A percentile compares a stretch with the other conserved stretches of the same genome.
These are phyloP conservation scores for Phrynocephalus vlangalii DNA, from an alignment of 2,797 vertebrate genomes.

Conservation along the genomic window DNA sequence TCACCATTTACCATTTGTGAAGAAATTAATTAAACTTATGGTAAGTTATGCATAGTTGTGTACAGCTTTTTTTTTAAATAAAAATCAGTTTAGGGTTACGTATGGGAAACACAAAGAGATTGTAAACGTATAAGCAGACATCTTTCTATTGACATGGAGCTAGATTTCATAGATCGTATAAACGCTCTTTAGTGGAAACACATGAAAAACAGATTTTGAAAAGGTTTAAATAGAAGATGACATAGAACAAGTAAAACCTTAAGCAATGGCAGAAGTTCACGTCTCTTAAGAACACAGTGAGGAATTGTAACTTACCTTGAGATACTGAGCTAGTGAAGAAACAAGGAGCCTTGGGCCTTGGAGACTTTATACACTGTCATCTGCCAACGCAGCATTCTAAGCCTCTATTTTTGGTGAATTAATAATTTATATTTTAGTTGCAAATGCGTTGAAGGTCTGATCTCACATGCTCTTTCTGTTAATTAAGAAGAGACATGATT, in stretches of 20 bases:
- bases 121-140: not conserved
- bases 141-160: not conserved
- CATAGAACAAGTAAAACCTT: not conserved
- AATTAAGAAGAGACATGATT: constrained; percentile 73
- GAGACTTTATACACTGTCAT: constrained; percentile 75
- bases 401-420: constrained; percentile 79
- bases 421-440: constrained; percentile 77
- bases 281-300: constrained; percentile 24
- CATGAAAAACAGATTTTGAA: not conserved
- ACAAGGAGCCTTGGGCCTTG: constrained; percentile 37
- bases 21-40: not conserved
- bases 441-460: constrained; percentile 77
- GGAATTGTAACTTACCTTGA: constrained; percentile 69
- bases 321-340: constrained; percentile 55
- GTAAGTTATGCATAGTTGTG: not conserved
- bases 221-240: not conserved
- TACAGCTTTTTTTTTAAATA: too few species aligned
- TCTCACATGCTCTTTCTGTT: constrained; percentile 75
- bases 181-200: not conserved
- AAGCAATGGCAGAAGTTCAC: constrained; percentile 11
- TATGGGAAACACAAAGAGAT: not conserved
- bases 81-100: too few species aligned
- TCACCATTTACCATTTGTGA: not conserved
- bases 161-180: not conserved
- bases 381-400: constrained; percentile 73